A percentile compares a stretch with the other conserved stretches of the same genome.
phyloP scores from a whole-genome alignment of 2,888 invertebrate genomes.

The Crepidodera aurea region DNA sequence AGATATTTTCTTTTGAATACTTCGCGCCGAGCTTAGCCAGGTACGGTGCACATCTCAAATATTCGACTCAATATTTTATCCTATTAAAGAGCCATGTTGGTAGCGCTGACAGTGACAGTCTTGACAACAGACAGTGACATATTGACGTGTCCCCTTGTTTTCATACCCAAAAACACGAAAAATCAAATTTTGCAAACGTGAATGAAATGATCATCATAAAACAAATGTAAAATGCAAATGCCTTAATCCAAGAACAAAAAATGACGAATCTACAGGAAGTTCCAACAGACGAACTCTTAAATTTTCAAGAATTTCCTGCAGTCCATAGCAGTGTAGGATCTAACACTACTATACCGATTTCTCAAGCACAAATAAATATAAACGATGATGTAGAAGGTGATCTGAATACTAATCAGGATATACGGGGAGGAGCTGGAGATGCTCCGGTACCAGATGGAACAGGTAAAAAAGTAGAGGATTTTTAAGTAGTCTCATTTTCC shows the following conservation, averaged over 20 bases:
- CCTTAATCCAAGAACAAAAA: slow-evolving; percentile 12
- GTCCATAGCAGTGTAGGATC: slow-evolving; percentile 56
- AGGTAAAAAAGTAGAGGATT: slow-evolving; percentile 25
- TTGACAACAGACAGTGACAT: no score
- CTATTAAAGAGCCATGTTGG: no score
- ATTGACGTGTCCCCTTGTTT: no score
- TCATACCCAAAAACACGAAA: no score
- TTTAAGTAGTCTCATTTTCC: background rate
- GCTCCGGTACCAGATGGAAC: slow-evolving; percentile 21
- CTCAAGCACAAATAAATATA: slow-evolving; percentile 39
- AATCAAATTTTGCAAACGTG: background rate
- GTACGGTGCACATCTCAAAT: no score
- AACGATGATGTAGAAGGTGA: slow-evolving; percentile 34
- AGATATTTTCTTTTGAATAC: no score
- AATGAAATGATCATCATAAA: background rate
- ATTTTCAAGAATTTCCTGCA: slow-evolving; percentile 78
- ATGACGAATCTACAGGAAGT: slow-evolving; percentile 60
- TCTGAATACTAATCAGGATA: slow-evolving; percentile 21
- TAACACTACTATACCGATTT: slow-evolving; percentile 45
- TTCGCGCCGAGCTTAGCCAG: no score
- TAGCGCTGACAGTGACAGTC: no score
- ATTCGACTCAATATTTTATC: no score
- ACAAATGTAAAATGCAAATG: background rate
- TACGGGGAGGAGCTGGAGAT: slow-evolving; percentile 31
- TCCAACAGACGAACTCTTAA: slow-evolving; percentile 70